These are phyloP conservation scores for Sebastes itinus DNA, from an alignment of 2,797 vertebrate species.

Conservation along the genomic window DNA sequence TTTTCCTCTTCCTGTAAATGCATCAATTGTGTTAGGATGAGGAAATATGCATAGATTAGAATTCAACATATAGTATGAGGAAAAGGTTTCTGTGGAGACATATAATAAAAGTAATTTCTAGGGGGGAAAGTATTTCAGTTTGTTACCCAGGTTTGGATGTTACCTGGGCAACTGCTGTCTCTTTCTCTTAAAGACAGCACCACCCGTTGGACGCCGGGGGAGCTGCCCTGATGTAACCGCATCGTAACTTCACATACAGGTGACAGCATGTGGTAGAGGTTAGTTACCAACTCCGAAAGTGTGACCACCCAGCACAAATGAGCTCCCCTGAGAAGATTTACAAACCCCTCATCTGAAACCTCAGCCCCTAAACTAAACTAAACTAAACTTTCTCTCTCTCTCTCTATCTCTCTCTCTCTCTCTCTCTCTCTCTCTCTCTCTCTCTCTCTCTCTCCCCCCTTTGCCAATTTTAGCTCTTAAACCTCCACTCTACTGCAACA, in stretches of 20 bases:
- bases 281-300: conserved; percentile 60
- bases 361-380: conserved; percentile 11
- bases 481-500: conserved; percentile 11
- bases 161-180: conserved; percentile 2
- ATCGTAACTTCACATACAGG: conserved; percentile 59
- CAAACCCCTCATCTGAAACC: conserved; percentile 56
- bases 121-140: not conserved
- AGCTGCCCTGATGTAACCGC: not conserved
- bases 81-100: not conserved
- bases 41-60: not conserved
- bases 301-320: conserved; percentile 69
- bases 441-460: not conserved
- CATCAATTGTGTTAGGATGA: not conserved
- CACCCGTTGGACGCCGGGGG: conserved; percentile 23
- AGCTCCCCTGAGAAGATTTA: conserved; percentile 68
- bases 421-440: not conserved
- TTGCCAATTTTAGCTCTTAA: conserved; percentile 21
- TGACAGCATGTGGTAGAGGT: conserved; percentile 72
- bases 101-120: not conserved
- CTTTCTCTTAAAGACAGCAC: conserved; percentile 30
- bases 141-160: not conserved
- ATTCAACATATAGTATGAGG: not conserved
- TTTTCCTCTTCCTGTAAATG: not conserved
- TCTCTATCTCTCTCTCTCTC: not conserved
- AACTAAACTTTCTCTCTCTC: not conserved